Base-by-base conservation (phyloP, 2,888 invertebrate genomes). In the Macrophya annulata region DNA sequence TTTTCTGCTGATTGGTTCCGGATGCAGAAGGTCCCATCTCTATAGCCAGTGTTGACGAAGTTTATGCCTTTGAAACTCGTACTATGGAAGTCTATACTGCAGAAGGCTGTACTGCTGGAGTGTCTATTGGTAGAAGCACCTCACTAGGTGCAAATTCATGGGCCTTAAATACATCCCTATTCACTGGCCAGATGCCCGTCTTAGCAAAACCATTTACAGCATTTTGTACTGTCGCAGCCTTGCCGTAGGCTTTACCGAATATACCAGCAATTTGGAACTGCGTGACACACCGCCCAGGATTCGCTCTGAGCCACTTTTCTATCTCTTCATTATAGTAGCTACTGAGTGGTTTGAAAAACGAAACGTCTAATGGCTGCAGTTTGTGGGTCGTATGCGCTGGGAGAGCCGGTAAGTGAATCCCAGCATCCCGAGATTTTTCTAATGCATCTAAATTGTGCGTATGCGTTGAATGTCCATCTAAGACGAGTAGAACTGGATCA, bases 341-440 rank as follows among this genome's bases (percentile, higher is more conserved):
- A 25, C 85, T 86, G 10, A 87, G 51, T 15, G 84, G 76, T 71
- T 81, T 81, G 43, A 85, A 86, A 55, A 90, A 90, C n/a, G 88
- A 86, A 43, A 87, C 86, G 85, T 90, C 89, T 37, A 90, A 51
- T 51, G 88, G 89, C 76, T 90, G 90, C 8, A 90, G 82, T 55
- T n/a, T n/a, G n/a, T n/a, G n/a, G n/a, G n/a, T n/a, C n/a, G n/a
- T n/a, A n/a, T n/a, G n/a, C n/a, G n/a, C 88, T 12, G 89, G 88
- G 25, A 90, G 85, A 85, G 87, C 88, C 55, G 91, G 84, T 86
- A 90, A 84, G 15, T 89, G 85, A 9, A 90, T 86, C 72, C 88
- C 89, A 87, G 89, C 85, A 81, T 84, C 86, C 81, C 87, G 76
- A 37, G 88, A 87, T 85, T 88, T 84, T 51, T 84, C 55, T 6